Evolutionary conservation across 2,888 invertebrate species (phyloP), one percentile per base, ranked within the genome.

Genomic region (Tetragnatha montana): DNA sequence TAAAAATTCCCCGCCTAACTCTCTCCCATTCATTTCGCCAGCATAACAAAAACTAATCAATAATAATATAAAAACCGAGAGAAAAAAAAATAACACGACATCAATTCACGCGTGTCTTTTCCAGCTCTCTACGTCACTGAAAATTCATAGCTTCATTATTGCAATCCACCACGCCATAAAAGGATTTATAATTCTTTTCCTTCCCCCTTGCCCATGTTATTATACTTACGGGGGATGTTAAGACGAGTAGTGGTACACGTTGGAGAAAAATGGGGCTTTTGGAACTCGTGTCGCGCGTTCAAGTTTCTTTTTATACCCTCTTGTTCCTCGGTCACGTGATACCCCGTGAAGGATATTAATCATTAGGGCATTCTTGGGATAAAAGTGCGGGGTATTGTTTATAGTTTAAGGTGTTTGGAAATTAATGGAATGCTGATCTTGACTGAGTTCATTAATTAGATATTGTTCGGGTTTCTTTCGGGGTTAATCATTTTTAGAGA

Each of bases 71-170:
- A 60, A 60, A 60, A 60, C 10, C 60, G 60, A 60, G 35, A 35
- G 1, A 7, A 10, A 60, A 60, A 60, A 60, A 60, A 60, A 60
- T 60, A 17, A 17, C 60, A 60, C 60, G 60, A 60, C 60, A 60
- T 60, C 60, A 60, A 60, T 60, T 60, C 60, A 17, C 12, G 60
- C 60, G 60, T 60, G 60, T 60, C 60, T 60, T 60, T 60, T 17
- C 60, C 60, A 17, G 60, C 21, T n/a, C 49, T 22, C 14, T 35
- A 80, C 79, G 79, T 80, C 79, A 21, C 79, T 68, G 79, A 68
- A 80, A 68, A 80, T 80, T 80, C 79, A 80, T 80, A 35, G 79
- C 79, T 80, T 80, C 79, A 80, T 80, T 80, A 80, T 35, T 60
- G 79, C 68, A 80, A 68, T 80, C 79, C 79, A 76, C 79, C 79